These are phyloP conservation scores for Escarpia spicata DNA, from an alignment of 2,888 invertebrate species.

Conservation along the genomic window DNA sequence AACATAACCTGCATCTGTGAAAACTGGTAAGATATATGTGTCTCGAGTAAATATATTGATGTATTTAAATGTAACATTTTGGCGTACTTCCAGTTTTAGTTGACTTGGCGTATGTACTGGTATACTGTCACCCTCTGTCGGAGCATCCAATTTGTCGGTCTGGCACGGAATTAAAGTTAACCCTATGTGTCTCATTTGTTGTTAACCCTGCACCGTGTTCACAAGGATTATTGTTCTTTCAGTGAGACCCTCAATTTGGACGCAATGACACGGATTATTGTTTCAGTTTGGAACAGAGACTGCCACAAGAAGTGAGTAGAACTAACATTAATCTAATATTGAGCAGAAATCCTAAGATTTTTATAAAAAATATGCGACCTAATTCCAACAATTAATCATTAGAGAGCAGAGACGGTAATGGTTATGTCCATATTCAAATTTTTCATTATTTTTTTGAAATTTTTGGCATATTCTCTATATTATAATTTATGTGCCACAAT, in stretches of 20 bases:
- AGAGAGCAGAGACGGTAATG: too few relatives aligned
- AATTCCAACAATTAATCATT: too few relatives aligned
- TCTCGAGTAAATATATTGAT: neutral
- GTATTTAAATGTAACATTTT: neutral
- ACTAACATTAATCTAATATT: neutral
- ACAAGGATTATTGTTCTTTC: neutral
- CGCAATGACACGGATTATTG: neutral
- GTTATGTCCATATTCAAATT: too few relatives aligned
- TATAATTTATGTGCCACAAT: too few relatives aligned
- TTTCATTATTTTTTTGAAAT: too few relatives aligned
- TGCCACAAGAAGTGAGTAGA: neutral
- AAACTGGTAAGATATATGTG: neutral
- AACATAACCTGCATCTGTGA: neutral
- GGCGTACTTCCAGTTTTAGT: neutral
- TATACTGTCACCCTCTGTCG: neutral
- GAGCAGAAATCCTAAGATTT: too few relatives aligned
- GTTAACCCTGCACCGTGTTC: neutral
- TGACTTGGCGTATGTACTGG: neutral
- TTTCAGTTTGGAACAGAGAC: neutral
- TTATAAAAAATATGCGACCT: too few relatives aligned
- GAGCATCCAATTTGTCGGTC: neutral
- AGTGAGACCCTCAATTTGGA: neutral
- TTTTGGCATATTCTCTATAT: too few relatives aligned
- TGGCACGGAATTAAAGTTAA: neutral
- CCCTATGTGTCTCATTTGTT: neutral